Base-by-base conservation (phyloP, 2,797 vertebrate species). In the Phoebastria nigripes region DNA sequence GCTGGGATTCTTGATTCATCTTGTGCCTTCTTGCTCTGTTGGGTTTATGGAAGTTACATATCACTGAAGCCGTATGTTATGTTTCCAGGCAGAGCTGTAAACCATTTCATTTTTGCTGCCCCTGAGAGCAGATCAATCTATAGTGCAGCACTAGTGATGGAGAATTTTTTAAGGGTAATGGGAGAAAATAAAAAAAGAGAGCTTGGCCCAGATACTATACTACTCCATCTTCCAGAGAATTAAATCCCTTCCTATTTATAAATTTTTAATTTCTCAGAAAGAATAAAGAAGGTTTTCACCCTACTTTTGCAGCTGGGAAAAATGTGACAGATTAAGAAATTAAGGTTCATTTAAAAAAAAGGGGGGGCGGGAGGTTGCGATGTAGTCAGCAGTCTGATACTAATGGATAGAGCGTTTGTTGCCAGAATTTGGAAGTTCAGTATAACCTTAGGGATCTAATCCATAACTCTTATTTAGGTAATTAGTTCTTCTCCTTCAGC, bases 1-100 rank as follows among this genome's bases (percentile, higher is more conserved):
- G 73, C 79, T 61, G 77, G 85, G 35, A 72, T 90, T 88, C 91
- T 52, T 58, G 76, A 73, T 87, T 92, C 91, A 76, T 94, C 90
- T 28, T 29, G 69, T 82, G 91, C 78, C 52, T 67, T 14, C 89
- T 59, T 95, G 96, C 94, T 94, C 85, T 35, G 86, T 25, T 89
- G 85, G 73, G 54, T 96, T 96, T 95, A 90, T 92, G 94, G 91
- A 95, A 82, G 92, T 85, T 90, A 52, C 91, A 51, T 90, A 84
- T 92, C 88, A 46, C 90, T 77, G 71, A 70, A 82, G 86, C 95
- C 90, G 17, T 87, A 92, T 91, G 94, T 93, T 94, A 77, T 28
- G 71, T 82, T 94, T 90, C 91, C 87, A 86, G 96, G 91, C 93
- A 95, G 94, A 88, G 96, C 94, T 94, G 94, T 91, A 92, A 96